These are phyloP conservation scores for Leptobrachium ailaonicum DNA, from an alignment of 2,113 vertebrate species.

Conservation along the genomic window DNA sequence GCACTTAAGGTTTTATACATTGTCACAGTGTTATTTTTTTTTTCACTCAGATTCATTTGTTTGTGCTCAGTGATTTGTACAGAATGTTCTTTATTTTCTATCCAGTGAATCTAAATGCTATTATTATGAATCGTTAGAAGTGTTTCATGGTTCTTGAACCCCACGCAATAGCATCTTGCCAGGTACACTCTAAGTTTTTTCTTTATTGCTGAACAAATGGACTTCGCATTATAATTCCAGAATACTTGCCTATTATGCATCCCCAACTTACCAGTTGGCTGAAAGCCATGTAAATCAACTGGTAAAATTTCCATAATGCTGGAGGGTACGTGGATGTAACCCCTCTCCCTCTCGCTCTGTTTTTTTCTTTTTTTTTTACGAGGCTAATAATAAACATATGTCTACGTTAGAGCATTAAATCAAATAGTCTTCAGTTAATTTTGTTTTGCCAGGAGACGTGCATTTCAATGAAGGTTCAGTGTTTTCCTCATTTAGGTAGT, in stretches of 20 bases:
- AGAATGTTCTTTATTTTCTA: constrained; percentile 32
- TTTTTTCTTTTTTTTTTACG: not conserved
- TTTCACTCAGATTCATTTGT: constrained; percentile 4
- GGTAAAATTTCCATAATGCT: constrained; percentile 41
- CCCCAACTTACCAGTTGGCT: constrained; percentile 24
- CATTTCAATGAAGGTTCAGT: constrained; percentile 43
- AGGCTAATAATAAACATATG: constrained; percentile 46
- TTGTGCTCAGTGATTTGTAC: constrained; percentile 20
- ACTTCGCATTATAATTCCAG: constrained; percentile 16
- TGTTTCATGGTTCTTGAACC: constrained; percentile 35
- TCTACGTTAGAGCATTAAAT: constrained; percentile 33
- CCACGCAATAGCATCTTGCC: constrained; percentile 33
- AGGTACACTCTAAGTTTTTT: constrained; percentile 33
- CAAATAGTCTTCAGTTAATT: constrained; percentile 35
- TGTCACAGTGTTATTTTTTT: constrained; percentile 1
- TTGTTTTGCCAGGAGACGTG: constrained; percentile 37
- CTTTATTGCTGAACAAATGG: constrained; percentile 33
- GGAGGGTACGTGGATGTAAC: constrained; percentile 32
- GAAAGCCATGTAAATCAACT: constrained; percentile 32
- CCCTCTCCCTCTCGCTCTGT: not conserved
- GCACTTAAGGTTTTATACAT: not conserved
- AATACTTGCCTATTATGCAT: constrained; percentile 26
- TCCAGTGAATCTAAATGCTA: constrained; percentile 19
- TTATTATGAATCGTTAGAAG: constrained; percentile 25
- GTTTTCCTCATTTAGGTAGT: constrained; percentile 39